Base-by-base conservation (phyloP, 2,113 vertebrate genomes). In the Ia io region DNA sequence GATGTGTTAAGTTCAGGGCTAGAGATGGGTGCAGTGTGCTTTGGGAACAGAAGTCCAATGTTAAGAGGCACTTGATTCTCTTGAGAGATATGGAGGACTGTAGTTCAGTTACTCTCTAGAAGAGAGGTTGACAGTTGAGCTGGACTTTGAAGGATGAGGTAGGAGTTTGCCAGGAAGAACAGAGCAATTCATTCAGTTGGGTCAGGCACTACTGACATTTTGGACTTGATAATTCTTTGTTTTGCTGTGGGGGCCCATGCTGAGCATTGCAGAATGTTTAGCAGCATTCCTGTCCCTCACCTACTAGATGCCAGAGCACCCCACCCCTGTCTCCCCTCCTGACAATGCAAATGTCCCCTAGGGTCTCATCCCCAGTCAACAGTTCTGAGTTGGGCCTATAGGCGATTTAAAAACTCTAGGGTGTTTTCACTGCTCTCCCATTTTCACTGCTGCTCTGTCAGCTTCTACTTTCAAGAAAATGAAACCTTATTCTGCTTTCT, bases 261-360 rank as follows among this genome's bases (percentile, higher is more conserved):
- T 82, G 22, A 74, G n/a, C 10, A 23, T 13, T 37, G 42, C 11
- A 44, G 28, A 63, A 80, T 78, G 22, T 53, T 85, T 22, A 51
- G 18, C 42, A 49, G 51, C 35, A n/a, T 12, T 44, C 14, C 22
- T 74, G 40, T 40, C 22, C 40, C 85, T 20, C 42, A 20, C 10
- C 2, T 9, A 44, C 28, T 17, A 16, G n/a, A 83, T 78, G 18
- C 30, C 20, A n/a, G 47, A 35, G 23, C 20, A 32, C 14, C 2
- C 13, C 32, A 6, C 44, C 7, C 2, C 2, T 10, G 0, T 9
- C 14, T 2, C 9, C n/a, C 5, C 4, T 40, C 44, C 23, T 40
- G 56, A 40, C 44, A 35, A 51, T 78, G 47, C 53, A 42, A 3
- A 56, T 82, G 42, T 51, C 14, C 40, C 9, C 22, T 14, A 20